Evolutionary conservation across 2,797 vertebrate genomes (phyloP).

Genomic region (Phrynocephalus vlangalii): DNA sequence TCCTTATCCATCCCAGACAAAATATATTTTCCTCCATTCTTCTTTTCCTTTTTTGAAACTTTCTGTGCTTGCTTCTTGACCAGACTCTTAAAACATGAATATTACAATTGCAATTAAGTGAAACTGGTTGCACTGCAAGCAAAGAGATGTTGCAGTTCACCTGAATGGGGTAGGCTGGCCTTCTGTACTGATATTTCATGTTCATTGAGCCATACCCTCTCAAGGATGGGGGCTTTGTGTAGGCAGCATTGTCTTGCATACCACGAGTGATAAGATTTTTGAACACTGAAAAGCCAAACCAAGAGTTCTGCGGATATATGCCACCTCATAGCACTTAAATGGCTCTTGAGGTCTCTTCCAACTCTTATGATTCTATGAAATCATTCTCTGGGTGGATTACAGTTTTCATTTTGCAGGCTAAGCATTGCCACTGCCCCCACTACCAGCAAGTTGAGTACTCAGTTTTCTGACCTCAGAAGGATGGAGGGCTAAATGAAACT

Average conservation of each 20-base stretch:
- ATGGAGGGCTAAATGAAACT: too few relatives aligned
- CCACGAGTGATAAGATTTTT: background rate
- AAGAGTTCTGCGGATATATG: too few relatives aligned
- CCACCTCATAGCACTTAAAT: too few relatives aligned
- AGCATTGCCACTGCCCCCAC: too few relatives aligned
- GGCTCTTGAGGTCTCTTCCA: too few relatives aligned
- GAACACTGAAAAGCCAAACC: background rate
- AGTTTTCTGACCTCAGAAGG: too few relatives aligned
- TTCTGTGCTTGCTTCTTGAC: background rate
- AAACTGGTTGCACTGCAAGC: background rate
- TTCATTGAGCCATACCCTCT: slow-evolving; percentile 25
- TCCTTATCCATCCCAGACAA: too few relatives aligned
- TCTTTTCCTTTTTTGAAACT: background rate
- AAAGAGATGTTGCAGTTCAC: background rate
- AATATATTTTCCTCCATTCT: too few relatives aligned
- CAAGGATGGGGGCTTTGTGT: background rate
- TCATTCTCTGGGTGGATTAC: too few relatives aligned
- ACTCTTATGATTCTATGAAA: too few relatives aligned
- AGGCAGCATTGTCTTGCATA: fast-evolving
- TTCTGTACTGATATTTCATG: background rate
- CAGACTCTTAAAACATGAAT: background rate
- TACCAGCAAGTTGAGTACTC: too few relatives aligned
- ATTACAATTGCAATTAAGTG: background rate
- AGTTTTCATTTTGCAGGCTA: too few relatives aligned
- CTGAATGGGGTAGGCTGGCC: slow-evolving; percentile 13